These are phyloP conservation scores for Cetoscarus ocellatus DNA, from an alignment of 2,797 vertebrate genomes.

Conservation along the genomic window DNA sequence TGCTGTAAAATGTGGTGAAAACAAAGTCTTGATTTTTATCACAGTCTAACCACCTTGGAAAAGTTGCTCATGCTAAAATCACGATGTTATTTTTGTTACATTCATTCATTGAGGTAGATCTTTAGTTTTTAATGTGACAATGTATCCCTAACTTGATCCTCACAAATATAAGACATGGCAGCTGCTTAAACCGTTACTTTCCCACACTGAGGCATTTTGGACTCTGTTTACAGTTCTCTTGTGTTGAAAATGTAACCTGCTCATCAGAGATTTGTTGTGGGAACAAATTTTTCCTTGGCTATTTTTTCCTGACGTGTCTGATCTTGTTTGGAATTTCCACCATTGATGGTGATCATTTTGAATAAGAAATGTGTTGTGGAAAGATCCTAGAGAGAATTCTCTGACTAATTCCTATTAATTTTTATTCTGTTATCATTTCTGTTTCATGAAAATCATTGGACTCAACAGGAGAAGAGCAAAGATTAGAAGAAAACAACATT, in stretches of 20 bases:
- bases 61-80: neutral
- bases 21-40: neutral
- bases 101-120: conserved; percentile 1
- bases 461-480: too few species aligned
- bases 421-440: too few species aligned
- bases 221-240: too few species aligned
- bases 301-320: neutral
- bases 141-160: too few species aligned
- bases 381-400: too few species aligned
- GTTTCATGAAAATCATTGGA: too few species aligned
- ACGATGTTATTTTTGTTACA: neutral
- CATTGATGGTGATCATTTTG: neutral
- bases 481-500: too few species aligned
- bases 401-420: too few species aligned
- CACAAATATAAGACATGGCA: neutral
- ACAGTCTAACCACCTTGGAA: neutral
- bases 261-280: neutral
- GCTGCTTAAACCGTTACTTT: too few species aligned
- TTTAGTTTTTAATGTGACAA: neutral
- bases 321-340: neutral
- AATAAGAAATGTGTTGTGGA: neutral
- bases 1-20: neutral
- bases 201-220: too few species aligned
- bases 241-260: too few species aligned
- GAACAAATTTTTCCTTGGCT: neutral